These are phyloP conservation scores for Hyaena hyaena DNA, from an alignment of 2,113 vertebrate species.

Conservation along the genomic window DNA sequence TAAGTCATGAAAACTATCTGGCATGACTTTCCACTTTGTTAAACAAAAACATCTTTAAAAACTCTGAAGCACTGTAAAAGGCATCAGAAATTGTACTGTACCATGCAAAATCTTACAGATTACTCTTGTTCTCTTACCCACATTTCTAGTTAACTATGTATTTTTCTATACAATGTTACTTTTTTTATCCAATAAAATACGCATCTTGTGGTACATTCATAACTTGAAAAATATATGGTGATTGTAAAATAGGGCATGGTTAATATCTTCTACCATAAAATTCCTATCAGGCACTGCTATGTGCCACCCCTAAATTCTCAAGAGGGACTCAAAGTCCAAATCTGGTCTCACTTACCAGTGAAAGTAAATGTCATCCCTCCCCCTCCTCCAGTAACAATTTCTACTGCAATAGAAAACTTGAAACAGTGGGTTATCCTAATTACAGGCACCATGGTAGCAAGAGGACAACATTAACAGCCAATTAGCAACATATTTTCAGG, in stretches of 20 bases:
- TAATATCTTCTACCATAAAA: background rate
- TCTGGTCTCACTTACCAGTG: background rate
- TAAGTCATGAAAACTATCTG: background rate
- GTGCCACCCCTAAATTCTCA: background rate
- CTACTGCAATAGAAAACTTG: background rate
- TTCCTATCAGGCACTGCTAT: background rate
- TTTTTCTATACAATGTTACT: background rate
- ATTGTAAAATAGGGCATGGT: background rate
- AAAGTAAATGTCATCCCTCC: constrained; percentile 23
- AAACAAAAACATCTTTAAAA: background rate
- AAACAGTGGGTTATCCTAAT: background rate
- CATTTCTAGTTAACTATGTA: background rate
- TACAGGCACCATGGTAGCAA: background rate
- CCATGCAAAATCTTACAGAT: background rate
- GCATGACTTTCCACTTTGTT: background rate
- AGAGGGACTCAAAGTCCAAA: constrained; percentile 53
- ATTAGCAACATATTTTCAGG: background rate
- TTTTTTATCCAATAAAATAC: background rate
- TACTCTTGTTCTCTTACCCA: background rate
- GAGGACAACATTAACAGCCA: background rate
- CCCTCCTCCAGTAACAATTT: background rate
- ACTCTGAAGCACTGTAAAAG: background rate
- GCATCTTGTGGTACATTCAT: background rate
- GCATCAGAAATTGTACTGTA: background rate
- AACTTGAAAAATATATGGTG: background rate